These are phyloP conservation scores for Odontomyia ornata DNA, from an alignment of 2,888 invertebrate genomes.

Conservation along the genomic window DNA sequence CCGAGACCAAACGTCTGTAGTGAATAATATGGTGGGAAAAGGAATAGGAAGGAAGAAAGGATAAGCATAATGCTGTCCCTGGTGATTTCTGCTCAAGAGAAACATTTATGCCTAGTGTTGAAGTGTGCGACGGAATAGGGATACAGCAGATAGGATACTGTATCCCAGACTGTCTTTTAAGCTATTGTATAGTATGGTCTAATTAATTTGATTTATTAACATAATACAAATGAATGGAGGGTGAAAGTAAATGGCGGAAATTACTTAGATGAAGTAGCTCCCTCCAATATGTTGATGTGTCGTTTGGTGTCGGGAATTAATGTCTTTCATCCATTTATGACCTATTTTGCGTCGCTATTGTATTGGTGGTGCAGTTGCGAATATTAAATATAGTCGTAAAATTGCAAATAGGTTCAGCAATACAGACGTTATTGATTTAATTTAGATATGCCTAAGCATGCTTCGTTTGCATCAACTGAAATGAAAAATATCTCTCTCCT, in stretches of 20 bases:
- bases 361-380: background rate
- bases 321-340: constrained; percentile 10
- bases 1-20: background rate
- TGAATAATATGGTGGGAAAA: background rate
- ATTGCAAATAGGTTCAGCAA: no score
- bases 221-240: constrained; percentile 37
- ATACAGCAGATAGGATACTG: background rate
- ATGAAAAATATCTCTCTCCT: no score
- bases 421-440: no score
- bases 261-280: constrained; percentile 40
- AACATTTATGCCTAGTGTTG: constrained; percentile 30
- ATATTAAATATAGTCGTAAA: no score
- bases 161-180: background rate
- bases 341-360: background rate
- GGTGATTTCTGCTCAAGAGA: constrained; percentile 30
- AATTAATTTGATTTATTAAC: constrained; percentile 44
- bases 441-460: no score
- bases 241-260: constrained; percentile 39
- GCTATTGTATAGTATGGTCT: constrained; percentile 38
- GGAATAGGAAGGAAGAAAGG: background rate
- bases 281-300: constrained; percentile 33
- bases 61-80: constrained; percentile 25
- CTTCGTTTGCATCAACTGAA: no score
- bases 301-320: constrained; percentile 36
- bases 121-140: background rate